These are phyloP conservation scores for Listronotus oregonensis DNA, from an alignment of 1,140 invertebrate species.

Conservation along the genomic window DNA sequence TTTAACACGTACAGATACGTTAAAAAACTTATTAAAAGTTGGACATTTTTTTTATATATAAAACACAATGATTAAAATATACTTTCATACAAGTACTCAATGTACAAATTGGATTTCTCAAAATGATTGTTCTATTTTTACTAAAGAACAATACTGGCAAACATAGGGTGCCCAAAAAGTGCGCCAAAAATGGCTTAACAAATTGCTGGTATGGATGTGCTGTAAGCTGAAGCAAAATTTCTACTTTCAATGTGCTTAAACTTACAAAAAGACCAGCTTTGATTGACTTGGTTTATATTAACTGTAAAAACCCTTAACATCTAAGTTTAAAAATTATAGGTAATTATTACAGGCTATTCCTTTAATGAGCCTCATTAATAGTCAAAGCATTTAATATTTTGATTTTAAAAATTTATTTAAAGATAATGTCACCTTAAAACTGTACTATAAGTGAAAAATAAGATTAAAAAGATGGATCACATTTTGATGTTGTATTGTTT, in stretches of 20 bases:
- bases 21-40: too few species aligned
- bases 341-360: constrained; percentile 33
- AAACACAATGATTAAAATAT: too few species aligned
- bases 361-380: constrained; percentile 34
- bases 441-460: background rate
- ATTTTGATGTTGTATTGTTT: too few species aligned
- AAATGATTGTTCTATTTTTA: background rate
- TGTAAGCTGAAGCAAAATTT: constrained; percentile 50
- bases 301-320: constrained; percentile 34
- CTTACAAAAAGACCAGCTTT: constrained; percentile 45
- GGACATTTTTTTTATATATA: too few species aligned
- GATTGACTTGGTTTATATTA: constrained; percentile 41
- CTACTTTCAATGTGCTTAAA: constrained; percentile 47
- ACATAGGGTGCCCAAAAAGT: constrained; percentile 47
- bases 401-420: constrained; percentile 18
- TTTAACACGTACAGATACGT: too few species aligned
- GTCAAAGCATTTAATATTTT: constrained; percentile 32
- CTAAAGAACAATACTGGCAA: constrained; percentile 1
- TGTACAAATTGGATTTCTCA: too few species aligned
- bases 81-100: too few species aligned
- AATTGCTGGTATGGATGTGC: constrained; percentile 51
- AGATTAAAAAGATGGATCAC: too few species aligned
- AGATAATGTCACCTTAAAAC: background rate
- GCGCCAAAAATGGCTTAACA: constrained; percentile 49
- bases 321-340: constrained; percentile 29